Conservation (phyloP, 2,888 invertebrate species). For the Drosophila subsilvestris region DNA sequence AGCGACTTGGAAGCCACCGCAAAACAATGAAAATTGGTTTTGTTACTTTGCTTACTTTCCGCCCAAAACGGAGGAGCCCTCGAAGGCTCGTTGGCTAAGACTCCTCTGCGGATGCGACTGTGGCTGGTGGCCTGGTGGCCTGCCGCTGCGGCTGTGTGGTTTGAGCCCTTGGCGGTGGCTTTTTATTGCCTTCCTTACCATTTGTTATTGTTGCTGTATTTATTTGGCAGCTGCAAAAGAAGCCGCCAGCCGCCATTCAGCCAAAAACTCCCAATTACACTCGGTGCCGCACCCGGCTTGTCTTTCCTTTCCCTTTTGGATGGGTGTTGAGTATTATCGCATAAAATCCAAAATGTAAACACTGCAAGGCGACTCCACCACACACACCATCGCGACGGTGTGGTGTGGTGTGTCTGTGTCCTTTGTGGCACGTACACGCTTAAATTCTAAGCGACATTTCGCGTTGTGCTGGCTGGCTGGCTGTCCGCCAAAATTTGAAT, state of each 20-base stretch:
- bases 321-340: conserved; percentile 74
- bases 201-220: conserved; percentile 72
- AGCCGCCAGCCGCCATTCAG: neutral
- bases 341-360: conserved; percentile 79
- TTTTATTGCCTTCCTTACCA: conserved; percentile 58
- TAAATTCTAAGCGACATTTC: conserved; percentile 59
- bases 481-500: conserved; percentile 34
- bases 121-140: conserved; percentile 6
- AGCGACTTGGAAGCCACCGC: conserved; percentile 61
- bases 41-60: conserved; percentile 65
- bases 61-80: conserved; percentile 19
- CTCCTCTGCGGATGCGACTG: conserved; percentile 50
- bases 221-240: conserved; percentile 61
- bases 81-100: conserved; percentile 51
- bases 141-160: neutral
- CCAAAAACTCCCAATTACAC: conserved; percentile 1
- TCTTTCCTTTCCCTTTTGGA: conserved; percentile 37
- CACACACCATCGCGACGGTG: too few species aligned
- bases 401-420: conserved; percentile 12
- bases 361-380: conserved; percentile 53
- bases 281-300: too few species aligned
- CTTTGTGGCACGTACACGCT: conserved; percentile 68
- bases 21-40: conserved; percentile 80
- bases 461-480: conserved; percentile 24
- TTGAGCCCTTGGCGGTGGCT: conserved; percentile 63